Conservation (phyloP, 2,797 vertebrate genomes). For the Sebastes diaconus region DNA sequence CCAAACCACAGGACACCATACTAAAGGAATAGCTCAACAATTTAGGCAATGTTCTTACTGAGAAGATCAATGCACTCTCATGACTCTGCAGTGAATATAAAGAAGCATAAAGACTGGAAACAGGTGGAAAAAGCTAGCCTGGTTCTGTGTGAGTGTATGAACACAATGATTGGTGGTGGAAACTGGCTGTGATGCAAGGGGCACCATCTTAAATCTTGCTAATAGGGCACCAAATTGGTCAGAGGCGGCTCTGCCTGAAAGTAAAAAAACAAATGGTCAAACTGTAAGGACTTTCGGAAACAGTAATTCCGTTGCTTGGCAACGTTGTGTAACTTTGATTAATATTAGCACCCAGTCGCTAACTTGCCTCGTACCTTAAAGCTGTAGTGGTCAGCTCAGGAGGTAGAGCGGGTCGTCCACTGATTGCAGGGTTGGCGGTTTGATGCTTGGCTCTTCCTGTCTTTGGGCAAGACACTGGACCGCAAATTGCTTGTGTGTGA, state of each 20-base stretch:
- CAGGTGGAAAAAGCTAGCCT: too few relatives aligned
- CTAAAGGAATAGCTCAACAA: not conserved
- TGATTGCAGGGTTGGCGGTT: not conserved
- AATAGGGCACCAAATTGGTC: not conserved
- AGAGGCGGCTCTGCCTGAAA: not conserved
- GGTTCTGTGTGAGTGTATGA: not conserved
- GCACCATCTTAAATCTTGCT: not conserved
- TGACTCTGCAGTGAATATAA: not conserved
- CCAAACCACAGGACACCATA: not conserved
- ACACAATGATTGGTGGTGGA: not conserved
- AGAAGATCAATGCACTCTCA: not conserved
- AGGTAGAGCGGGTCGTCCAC: not conserved
- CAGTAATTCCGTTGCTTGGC: not conserved
- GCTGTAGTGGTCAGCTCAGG: not conserved
- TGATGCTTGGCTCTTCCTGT: not conserved
- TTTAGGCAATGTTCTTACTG: not conserved
- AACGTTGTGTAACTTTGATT: not conserved
- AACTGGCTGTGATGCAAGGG: not conserved
- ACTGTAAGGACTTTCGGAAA: not conserved
- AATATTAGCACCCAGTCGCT: not conserved
- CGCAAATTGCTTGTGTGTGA: not conserved
- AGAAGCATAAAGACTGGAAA: too few relatives aligned
- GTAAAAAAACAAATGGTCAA: not conserved
- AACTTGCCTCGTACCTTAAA: not conserved
- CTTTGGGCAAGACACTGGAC: not conserved